Conservation (phyloP, 2,888 invertebrate species). For the Drosophila heteroneura region DNA sequence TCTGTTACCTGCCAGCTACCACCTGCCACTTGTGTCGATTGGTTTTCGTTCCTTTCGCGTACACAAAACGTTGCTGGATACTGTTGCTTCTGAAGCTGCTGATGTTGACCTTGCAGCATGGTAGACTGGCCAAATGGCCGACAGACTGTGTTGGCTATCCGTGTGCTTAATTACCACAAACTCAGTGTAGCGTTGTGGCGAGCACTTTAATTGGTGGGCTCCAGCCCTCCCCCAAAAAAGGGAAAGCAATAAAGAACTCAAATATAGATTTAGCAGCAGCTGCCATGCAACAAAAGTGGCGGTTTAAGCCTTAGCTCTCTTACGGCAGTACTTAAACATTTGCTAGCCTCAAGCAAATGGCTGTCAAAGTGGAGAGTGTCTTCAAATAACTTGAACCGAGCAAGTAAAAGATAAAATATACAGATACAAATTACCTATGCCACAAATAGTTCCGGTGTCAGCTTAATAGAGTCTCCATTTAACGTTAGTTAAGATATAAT, state of each 20-base stretch:
- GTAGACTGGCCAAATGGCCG: conserved; percentile 24
- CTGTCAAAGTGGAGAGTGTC: conserved; percentile 15
- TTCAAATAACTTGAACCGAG: conserved; percentile 8
- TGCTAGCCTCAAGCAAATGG: background rate
- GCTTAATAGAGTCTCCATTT: conserved; percentile 5
- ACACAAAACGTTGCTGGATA: conserved; percentile 11
- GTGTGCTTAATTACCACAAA: conserved; percentile 62
- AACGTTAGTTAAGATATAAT: background rate
- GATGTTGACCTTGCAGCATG: conserved; percentile 46
- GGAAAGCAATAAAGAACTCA: conserved; percentile 49
- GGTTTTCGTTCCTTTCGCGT: conserved; percentile 39
- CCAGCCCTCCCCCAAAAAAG: conserved; percentile 14
- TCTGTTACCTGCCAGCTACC: conserved; percentile 28
- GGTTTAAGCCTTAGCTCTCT: conserved; percentile 1
- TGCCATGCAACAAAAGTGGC: conserved; percentile 34
- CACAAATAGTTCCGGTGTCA: conserved; percentile 5
- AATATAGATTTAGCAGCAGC: conserved; percentile 43
- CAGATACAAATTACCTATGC: background rate
- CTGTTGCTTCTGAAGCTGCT: conserved; percentile 13
- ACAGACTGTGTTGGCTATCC: conserved; percentile 24
- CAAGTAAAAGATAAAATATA: background rate
- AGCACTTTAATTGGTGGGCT: conserved; percentile 59
- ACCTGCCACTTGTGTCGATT: conserved; percentile 59
- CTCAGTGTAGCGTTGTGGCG: conserved; percentile 39
- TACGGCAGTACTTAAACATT: conserved; percentile 17